Percentiles rank a stretch among this genome's conserved stretches.
phyloP scores from a whole-genome alignment of 2,113 vertebrate species.

The Merops nubicus region DNA sequence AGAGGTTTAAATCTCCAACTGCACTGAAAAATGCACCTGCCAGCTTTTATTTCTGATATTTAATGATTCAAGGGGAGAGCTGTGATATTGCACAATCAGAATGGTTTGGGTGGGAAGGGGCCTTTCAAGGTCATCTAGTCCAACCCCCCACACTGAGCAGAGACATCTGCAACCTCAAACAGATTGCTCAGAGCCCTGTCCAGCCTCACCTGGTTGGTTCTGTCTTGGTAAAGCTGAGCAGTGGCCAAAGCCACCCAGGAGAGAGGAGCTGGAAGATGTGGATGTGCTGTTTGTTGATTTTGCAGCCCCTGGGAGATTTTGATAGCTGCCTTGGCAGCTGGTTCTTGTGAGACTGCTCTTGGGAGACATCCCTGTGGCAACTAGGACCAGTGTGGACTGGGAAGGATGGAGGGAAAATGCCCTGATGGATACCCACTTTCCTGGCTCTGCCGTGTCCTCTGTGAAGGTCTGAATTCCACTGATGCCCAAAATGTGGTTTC shows the following conservation, averaged over 20 bases:
- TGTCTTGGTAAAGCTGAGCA: neutral
- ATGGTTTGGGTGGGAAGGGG: neutral
- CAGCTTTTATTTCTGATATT: neutral
- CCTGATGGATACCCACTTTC: accelerated
- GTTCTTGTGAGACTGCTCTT: neutral
- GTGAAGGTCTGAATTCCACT: neutral
- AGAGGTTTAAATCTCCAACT: neutral
- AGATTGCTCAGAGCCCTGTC: neutral
- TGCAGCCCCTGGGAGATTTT: neutral
- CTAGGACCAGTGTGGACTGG: neutral
- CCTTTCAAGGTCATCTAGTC: neutral
- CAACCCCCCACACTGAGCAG: neutral
- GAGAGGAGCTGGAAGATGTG: neutral
- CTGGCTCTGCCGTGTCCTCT: neutral
- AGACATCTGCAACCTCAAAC: neutral
- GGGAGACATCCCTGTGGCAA: neutral
- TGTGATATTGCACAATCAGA: neutral
- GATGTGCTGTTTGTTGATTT: neutral
- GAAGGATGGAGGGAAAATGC: neutral
- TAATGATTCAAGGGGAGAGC: neutral
- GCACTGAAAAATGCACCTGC: neutral
- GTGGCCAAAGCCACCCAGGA: neutral
- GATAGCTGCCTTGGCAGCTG: neutral
- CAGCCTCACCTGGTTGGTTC: neutral
- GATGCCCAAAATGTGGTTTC: neutral